Conservation (phyloP, 2,888 invertebrate genomes). For the Neocrepidodera transversa region DNA sequence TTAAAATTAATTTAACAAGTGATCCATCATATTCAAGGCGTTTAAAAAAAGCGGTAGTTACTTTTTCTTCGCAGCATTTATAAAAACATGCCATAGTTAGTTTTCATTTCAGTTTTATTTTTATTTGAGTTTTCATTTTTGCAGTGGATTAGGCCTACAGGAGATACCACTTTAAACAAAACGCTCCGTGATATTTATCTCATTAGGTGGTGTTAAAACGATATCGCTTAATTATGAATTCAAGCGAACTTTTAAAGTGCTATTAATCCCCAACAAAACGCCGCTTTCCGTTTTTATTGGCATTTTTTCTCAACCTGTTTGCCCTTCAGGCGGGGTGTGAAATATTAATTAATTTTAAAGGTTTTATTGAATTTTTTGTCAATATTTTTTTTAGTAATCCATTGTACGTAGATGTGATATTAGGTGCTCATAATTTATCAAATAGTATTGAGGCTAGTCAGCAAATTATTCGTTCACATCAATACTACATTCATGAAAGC, state of each 20-base stretch:
- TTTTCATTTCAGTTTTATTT: background rate
- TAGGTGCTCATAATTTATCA: constrained; percentile 36
- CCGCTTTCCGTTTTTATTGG: too few relatives aligned
- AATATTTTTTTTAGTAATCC: constrained; percentile 31
- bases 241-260: too few relatives aligned
- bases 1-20: background rate
- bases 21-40: background rate
- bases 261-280: too few relatives aligned
- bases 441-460: constrained; percentile 4
- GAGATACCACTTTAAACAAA: too few relatives aligned
- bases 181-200: background rate
- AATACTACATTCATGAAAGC: constrained; percentile 8
- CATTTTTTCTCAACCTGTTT: too few relatives aligned
- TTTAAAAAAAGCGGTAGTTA: background rate
- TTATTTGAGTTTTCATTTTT: background rate
- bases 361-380: too few relatives aligned
- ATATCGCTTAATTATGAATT: too few relatives aligned
- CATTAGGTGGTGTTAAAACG: too few relatives aligned
- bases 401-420: constrained; percentile 16
- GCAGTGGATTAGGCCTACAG: background rate
- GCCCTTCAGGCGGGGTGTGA: too few relatives aligned
- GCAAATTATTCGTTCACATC: constrained; percentile 1
- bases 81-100: background rate
- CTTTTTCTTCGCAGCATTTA: background rate
- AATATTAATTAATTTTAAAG: too few relatives aligned